phyloP scores from a whole-genome alignment of 2,888 invertebrate species.

The Napeogenes inachia region DNA sequence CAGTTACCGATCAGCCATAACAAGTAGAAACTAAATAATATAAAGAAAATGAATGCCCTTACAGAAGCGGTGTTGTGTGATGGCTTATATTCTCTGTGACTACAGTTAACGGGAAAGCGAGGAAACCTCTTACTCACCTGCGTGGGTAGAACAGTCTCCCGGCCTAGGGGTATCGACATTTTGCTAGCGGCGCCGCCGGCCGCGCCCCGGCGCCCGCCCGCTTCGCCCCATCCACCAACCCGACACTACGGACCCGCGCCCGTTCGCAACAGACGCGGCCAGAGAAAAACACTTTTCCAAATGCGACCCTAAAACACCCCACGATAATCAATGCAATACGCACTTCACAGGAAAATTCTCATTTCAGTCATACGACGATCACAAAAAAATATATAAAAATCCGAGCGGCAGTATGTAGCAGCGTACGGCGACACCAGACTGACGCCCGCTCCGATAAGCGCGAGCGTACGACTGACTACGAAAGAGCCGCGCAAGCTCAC shows the following conservation, averaged over 20 bases:
- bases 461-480: constrained; percentile 64
- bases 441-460: constrained; percentile 54
- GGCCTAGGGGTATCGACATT: constrained; percentile 76
- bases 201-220: constrained; percentile 74
- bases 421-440: constrained; percentile 42
- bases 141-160: constrained; percentile 72
- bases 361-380: constrained; percentile 35
- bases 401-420: constrained; percentile 41
- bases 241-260: constrained; percentile 51
- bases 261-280: constrained; percentile 48
- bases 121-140: constrained; percentile 64
- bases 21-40: no score
- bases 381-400: constrained; percentile 41
- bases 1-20: no score
- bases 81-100: constrained; percentile 6
- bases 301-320: constrained; percentile 42
- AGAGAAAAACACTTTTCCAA: constrained; percentile 68
- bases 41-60: constrained; percentile 6
- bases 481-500: constrained; percentile 39
- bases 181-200: constrained; percentile 74
- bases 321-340: constrained; percentile 29
- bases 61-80: constrained; percentile 8
- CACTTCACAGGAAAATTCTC: constrained; percentile 47
- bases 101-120: constrained; percentile 35
- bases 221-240: constrained; percentile 70